Conservation (phyloP, 1,140 invertebrate genomes). For the Saccostrea echinata region DNA sequence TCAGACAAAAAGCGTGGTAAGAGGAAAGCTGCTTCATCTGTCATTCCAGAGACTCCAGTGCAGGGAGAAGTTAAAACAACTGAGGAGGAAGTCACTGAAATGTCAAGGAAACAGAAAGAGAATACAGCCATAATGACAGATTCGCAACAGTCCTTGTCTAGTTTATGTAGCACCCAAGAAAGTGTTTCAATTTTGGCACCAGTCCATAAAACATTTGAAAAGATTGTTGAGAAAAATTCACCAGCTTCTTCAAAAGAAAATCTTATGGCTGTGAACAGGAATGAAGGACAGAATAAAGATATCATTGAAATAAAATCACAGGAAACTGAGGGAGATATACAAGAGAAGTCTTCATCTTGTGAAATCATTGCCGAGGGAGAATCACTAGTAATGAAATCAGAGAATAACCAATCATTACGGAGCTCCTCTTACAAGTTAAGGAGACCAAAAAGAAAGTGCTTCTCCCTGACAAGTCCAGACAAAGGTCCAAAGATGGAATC, state of each 20-base stretch:
- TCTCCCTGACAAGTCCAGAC: slow-evolving; percentile 51
- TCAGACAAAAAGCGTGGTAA: not conserved
- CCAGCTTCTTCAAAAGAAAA: not conserved
- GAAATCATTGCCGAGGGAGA: not conserved
- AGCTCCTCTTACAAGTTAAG: slow-evolving; percentile 8
- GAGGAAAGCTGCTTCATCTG: not conserved
- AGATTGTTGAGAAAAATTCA: not conserved
- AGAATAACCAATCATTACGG: not conserved
- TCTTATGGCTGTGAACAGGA: not conserved
- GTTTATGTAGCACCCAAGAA: slow-evolving; percentile 19
- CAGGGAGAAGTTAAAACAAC: not conserved
- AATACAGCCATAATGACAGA: not conserved
- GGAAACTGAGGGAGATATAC: not conserved
- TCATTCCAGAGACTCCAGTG: not conserved
- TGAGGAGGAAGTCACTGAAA: not conserved
- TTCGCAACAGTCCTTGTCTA: not conserved
- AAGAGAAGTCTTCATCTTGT: too few relatives aligned
- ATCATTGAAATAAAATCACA: not conserved
- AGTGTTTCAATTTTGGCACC: slow-evolving; percentile 11
- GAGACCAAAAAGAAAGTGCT: slow-evolving; percentile 60
- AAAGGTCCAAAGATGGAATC: not conserved
- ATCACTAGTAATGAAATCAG: not conserved
- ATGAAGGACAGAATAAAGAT: not conserved
- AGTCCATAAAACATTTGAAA: not conserved
- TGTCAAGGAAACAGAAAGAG: not conserved